These are phyloP conservation scores for Noctilio leporinus DNA, from an alignment of 2,113 vertebrate species.

Conservation along the genomic window DNA sequence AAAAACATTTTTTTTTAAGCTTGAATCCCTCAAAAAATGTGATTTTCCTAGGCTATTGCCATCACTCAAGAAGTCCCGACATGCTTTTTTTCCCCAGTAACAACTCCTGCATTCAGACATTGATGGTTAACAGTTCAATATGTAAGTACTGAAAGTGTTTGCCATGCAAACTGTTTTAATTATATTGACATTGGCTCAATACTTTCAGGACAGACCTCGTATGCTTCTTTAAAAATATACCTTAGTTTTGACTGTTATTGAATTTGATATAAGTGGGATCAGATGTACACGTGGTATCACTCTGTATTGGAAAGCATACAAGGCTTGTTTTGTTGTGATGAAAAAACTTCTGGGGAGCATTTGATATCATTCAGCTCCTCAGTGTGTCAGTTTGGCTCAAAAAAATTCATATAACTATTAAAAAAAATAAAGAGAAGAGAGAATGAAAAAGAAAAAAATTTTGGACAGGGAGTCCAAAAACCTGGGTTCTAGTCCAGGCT, in stretches of 20 bases:
- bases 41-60: not conserved
- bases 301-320: not conserved
- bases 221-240: not conserved
- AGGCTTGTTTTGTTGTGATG: not conserved
- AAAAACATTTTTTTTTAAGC: not conserved
- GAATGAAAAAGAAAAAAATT: no score
- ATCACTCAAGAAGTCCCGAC: not conserved
- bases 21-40: not conserved
- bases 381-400: not conserved
- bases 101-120: not conserved
- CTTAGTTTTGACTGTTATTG: not conserved
- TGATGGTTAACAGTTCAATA: not conserved
- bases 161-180: no score
- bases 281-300: not conserved
- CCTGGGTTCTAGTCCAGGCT: not conserved
- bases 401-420: not conserved
- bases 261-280: not conserved
- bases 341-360: not conserved
- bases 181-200: no score
- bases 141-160: no score
- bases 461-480: not conserved
- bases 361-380: not conserved
- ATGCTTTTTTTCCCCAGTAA: not conserved
- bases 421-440: no score
- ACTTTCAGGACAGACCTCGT: no score